A percentile compares a stretch with the other conserved stretches of the same genome.
Evolutionary conservation across 2,888 invertebrate genomes (phyloP).

Genomic region (Chloroclysta siterata): DNA sequence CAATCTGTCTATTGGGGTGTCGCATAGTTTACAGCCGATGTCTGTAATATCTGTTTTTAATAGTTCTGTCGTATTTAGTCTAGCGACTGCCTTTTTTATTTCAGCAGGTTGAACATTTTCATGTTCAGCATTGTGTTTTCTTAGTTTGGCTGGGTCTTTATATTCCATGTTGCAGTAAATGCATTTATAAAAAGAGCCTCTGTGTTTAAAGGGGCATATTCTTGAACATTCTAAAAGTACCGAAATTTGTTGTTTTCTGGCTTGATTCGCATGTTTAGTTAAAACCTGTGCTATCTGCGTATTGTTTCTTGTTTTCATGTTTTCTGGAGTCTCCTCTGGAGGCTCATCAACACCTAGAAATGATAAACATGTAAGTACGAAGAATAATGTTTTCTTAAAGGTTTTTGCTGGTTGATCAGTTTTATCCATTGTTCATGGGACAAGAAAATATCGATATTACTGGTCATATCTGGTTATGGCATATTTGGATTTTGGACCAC

Average conservation of each 20-base stretch:
- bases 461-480: too few relatives aligned
- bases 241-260: conserved; percentile 58
- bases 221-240: conserved; percentile 65
- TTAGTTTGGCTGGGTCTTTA: conserved; percentile 58
- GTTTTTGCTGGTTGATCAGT: too few relatives aligned
- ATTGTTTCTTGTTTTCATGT: background rate
- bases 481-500: background rate
- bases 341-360: too few relatives aligned
- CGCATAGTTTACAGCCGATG: conserved; percentile 26
- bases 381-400: too few relatives aligned
- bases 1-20: conserved; percentile 5
- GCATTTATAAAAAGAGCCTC: conserved; percentile 67
- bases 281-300: background rate
- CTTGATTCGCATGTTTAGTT: too few relatives aligned
- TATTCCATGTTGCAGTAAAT: conserved; percentile 70
- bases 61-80: background rate
- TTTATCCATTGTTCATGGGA: too few relatives aligned
- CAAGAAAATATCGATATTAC: too few relatives aligned
- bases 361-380: too few relatives aligned
- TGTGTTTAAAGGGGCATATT: conserved; percentile 75
- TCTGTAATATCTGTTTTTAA: conserved; percentile 31
- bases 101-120: conserved; percentile 2
- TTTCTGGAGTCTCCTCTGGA: background rate
- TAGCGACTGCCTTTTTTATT: conserved; percentile 5
- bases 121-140: conserved; percentile 11